Evolutionary conservation across 2,888 invertebrate species (phyloP).

Genomic region (Notodonta ziczac): DNA sequence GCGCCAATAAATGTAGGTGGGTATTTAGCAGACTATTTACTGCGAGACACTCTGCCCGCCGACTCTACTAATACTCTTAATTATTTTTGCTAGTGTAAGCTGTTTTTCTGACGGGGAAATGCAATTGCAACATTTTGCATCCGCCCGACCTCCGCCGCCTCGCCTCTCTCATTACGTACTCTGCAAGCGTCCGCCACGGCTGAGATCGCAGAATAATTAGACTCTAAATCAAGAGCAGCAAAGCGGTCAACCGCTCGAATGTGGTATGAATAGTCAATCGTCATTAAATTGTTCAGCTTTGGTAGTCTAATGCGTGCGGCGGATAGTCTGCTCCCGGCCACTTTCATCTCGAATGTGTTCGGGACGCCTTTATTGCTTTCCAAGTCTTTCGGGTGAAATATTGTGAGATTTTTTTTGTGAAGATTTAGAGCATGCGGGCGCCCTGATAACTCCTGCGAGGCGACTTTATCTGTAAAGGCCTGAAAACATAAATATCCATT

Average conservation of each 20-base stretch:
- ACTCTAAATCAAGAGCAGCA: conserved; percentile 81
- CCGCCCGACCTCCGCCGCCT: conserved; percentile 50
- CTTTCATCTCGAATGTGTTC: conserved; percentile 31
- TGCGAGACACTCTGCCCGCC: conserved; percentile 75
- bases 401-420: conserved; percentile 28
- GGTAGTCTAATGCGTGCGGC: conserved; percentile 75
- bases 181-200: conserved; percentile 71
- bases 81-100: conserved; percentile 83
- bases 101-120: conserved; percentile 81
- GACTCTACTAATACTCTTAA: conserved; percentile 82
- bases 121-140: conserved; percentile 82
- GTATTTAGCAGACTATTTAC: conserved; percentile 82
- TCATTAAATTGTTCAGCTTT: conserved; percentile 83
- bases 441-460: conserved; percentile 30
- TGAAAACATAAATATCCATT: conserved; percentile 38
- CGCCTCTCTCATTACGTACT: conserved; percentile 75
- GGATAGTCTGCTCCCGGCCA: conserved; percentile 43
- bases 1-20: conserved; percentile 81
- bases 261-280: conserved; percentile 83
- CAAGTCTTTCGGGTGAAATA: conserved; percentile 33
- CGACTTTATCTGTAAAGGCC: conserved; percentile 33
- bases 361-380: conserved; percentile 30
- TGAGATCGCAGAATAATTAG: conserved; percentile 82
- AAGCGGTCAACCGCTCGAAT: conserved; percentile 80
- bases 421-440: conserved; percentile 17